These are phyloP conservation scores for Ageneiosus marmoratus DNA, from an alignment of 2,113 vertebrate genomes.

Conservation along the genomic window DNA sequence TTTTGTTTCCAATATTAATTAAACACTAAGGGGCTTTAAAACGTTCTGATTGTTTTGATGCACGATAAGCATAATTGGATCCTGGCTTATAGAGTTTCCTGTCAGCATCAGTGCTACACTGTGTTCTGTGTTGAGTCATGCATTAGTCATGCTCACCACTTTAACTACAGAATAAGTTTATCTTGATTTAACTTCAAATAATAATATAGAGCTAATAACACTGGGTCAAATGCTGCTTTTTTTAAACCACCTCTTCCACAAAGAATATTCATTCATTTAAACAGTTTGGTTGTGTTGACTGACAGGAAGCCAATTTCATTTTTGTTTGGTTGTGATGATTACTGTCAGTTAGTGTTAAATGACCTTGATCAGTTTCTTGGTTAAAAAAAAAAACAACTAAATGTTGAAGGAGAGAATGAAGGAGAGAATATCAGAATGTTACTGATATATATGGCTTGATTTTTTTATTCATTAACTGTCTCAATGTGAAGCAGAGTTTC, in stretches of 20 bases:
- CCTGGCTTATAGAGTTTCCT: constrained; percentile 8
- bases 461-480: neutral
- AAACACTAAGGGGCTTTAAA: neutral
- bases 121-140: constrained; percentile 31
- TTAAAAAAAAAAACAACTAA: neutral
- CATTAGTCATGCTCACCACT: constrained; percentile 37
- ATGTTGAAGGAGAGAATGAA: neutral
- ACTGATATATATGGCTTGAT: neutral
- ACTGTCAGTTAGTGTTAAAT: neutral
- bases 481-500: neutral
- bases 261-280: neutral
- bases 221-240: neutral
- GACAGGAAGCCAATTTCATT: neutral
- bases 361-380: neutral
- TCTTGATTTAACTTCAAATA: neutral
- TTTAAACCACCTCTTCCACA: neutral
- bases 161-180: constrained; percentile 12
- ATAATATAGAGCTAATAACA: neutral
- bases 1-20: neutral
- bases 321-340: neutral
- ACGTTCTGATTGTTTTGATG: constrained; percentile 1
- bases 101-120: constrained; percentile 19
- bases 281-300: neutral
- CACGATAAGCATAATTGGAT: constrained; percentile 16
- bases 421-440: neutral